Conservation (phyloP, 2,113 vertebrate genomes). For the Passer montanus region DNA sequence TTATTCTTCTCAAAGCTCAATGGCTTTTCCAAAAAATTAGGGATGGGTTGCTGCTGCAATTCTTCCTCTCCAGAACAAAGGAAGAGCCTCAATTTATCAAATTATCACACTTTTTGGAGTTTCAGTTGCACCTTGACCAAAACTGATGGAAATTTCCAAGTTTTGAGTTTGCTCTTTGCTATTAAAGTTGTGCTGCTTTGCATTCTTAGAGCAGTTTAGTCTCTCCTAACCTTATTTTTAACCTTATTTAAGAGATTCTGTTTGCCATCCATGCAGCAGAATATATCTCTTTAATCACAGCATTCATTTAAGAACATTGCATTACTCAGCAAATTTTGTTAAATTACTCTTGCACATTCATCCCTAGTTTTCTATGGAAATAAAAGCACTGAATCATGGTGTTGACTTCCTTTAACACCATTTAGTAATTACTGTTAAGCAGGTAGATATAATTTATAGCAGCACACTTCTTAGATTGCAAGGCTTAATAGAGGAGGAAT, state of each 20-base stretch:
- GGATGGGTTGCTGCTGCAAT: neutral
- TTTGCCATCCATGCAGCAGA: neutral
- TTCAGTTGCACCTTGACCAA: neutral
- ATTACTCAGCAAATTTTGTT: neutral
- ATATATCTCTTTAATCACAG: neutral
- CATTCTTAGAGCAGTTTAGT: neutral
- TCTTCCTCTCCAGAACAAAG: neutral
- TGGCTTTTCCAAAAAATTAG: neutral
- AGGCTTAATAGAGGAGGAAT: neutral
- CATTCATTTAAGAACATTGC: neutral
- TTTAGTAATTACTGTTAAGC: conserved; percentile 32
- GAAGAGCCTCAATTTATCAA: neutral
- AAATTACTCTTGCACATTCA: neutral
- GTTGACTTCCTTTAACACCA: neutral
- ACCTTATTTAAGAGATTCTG: neutral
- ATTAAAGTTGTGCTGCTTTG: neutral
- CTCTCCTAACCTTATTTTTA: neutral
- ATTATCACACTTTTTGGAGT: neutral
- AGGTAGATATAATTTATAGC: conserved; percentile 16
- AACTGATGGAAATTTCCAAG: neutral
- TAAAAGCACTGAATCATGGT: neutral
- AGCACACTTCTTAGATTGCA: neutral
- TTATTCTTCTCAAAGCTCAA: neutral
- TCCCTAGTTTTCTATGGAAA: neutral
- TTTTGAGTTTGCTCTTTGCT: neutral